phyloP scores from a whole-genome alignment of 2,113 vertebrate genomes.

The Eretmochelys imbricata region DNA sequence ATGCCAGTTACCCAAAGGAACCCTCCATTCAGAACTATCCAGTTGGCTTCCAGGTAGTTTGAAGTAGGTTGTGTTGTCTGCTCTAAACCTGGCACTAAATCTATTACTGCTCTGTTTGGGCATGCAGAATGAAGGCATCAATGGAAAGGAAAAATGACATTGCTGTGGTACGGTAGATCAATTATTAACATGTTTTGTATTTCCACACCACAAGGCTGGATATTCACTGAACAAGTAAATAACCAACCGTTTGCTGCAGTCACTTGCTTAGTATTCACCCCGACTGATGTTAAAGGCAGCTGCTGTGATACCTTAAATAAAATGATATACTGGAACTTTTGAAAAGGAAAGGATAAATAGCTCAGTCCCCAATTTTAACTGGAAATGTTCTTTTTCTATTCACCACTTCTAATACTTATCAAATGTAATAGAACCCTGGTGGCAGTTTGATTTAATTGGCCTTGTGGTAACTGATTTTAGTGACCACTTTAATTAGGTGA shows the following conservation, averaged over 20 bases:
- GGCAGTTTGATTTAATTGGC: constrained; percentile 69
- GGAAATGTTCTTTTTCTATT: constrained; percentile 45
- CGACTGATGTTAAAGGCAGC: neutral
- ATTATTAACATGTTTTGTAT: neutral
- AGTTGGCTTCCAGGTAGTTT: neutral
- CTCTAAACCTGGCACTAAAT: neutral
- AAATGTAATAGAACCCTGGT: constrained; percentile 56
- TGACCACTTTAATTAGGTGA: constrained; percentile 69
- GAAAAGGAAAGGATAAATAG: constrained; percentile 20
- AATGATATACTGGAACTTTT: neutral
- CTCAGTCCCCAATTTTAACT: neutral
- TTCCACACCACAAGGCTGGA: neutral
- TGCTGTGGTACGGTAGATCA: neutral
- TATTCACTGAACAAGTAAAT: neutral
- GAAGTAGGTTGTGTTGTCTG: neutral
- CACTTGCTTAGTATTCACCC: neutral
- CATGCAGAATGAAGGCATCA: neutral
- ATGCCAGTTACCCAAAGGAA: neutral
- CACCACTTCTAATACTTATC: constrained; percentile 43
- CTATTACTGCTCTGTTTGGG: neutral
- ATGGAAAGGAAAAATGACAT: neutral
- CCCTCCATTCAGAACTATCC: neutral
- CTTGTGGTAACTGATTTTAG: constrained; percentile 63
- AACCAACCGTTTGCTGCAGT: neutral
- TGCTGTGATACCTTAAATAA: neutral